A percentile compares a stretch with the other conserved stretches of the same genome.
These are phyloP conservation scores for Andrena bucephala DNA, from an alignment of 2,888 invertebrate species.

Conservation along the genomic window DNA sequence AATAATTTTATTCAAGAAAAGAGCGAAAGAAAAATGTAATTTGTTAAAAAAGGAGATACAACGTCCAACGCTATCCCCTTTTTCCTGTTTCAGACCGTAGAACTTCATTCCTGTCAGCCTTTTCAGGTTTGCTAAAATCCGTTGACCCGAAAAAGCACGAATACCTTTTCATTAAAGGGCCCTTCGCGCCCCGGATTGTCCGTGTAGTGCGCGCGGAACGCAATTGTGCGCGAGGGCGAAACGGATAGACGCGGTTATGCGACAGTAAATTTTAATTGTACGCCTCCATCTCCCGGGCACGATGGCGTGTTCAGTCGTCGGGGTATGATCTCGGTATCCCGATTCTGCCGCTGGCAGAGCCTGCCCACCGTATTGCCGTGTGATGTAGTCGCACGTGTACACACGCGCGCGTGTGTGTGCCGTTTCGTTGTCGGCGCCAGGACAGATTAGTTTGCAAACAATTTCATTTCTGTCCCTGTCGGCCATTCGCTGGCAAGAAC, in stretches of 20 bases:
- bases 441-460: constrained; percentile 75
- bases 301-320: constrained; percentile 53
- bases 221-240: constrained; percentile 42
- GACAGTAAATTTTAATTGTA: constrained; percentile 78
- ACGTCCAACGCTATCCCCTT: not conserved
- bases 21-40: not conserved
- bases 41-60: not conserved
- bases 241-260: constrained; percentile 70
- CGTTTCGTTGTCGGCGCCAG: constrained; percentile 61
- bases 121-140: not conserved
- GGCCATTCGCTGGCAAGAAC: constrained; percentile 38
- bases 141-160: constrained; percentile 7
- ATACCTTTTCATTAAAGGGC: constrained; percentile 36
- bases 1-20: not conserved
- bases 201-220: constrained; percentile 14
- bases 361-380: constrained; percentile 47
- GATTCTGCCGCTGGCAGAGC: constrained; percentile 70
- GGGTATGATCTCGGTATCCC: constrained; percentile 66
- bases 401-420: not conserved
- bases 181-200: not conserved
- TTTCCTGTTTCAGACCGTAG: not conserved
- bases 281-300: constrained; percentile 59
- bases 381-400: constrained; percentile 6
- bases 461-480: constrained; percentile 70
- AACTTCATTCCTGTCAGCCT: not conserved